Conservation (phyloP, 2,888 invertebrate genomes). For the Drosophila testacea region DNA sequence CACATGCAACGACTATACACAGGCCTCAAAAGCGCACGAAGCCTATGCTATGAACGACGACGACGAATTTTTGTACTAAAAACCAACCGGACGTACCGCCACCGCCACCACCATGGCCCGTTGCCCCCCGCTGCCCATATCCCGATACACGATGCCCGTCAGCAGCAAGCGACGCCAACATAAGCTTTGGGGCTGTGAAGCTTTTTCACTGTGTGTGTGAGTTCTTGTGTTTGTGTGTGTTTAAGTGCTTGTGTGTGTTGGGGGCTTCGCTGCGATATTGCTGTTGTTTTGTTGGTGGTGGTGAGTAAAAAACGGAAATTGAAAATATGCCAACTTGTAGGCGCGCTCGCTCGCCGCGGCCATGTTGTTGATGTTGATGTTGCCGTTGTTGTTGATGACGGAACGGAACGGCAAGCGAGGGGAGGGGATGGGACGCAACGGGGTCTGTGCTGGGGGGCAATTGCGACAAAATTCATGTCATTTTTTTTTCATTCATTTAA, state of each 20-base stretch:
- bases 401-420: conserved; percentile 6
- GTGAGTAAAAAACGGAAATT: conserved; percentile 82
- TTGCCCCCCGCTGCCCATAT: conserved; percentile 24
- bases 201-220: conserved; percentile 49
- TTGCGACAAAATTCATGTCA: conserved; percentile 78
- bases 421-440: background rate
- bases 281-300: conserved; percentile 37
- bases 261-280: conserved; percentile 49
- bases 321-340: conserved; percentile 85
- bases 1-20: conserved; percentile 45
- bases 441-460: conserved; percentile 30
- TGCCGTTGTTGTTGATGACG: conserved; percentile 28
- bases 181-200: conserved; percentile 68
- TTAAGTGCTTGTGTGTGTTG: conserved; percentile 40
- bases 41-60: conserved; percentile 56
- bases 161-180: conserved; percentile 52
- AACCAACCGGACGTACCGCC: conserved; percentile 79
- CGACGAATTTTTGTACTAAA: conserved; percentile 74
- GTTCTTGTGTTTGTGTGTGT: conserved; percentile 26
- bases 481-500: conserved; percentile 82
- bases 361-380: conserved; percentile 41
- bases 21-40: conserved; percentile 62
- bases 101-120: conserved; percentile 50
- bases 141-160: conserved; percentile 14
- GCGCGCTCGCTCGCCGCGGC: conserved; percentile 74